Evolutionary conservation across 2,113 vertebrate species (phyloP).

Genomic region (Corapipo altera): DNA sequence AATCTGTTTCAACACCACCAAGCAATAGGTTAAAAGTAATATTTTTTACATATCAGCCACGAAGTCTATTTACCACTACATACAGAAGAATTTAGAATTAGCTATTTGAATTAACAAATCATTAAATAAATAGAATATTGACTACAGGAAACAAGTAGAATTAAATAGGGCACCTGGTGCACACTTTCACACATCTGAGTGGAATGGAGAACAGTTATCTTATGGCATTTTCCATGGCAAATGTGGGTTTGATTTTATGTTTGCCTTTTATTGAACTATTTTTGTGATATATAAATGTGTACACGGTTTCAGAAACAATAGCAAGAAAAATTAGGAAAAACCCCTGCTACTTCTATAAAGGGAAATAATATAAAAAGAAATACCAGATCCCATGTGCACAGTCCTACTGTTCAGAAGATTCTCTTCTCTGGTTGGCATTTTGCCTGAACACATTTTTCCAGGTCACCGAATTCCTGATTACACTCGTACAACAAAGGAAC

Average conservation of each 20-base stretch:
- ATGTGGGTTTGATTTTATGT: background rate
- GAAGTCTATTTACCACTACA: background rate
- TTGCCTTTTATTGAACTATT: background rate
- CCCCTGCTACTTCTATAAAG: background rate
- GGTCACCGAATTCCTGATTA: constrained; percentile 44
- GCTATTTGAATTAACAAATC: background rate
- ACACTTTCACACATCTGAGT: background rate
- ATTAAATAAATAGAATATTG: background rate
- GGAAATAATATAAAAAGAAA: background rate
- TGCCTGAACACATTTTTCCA: constrained; percentile 43
- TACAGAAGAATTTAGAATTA: background rate
- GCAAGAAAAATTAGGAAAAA: background rate
- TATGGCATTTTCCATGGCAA: background rate
- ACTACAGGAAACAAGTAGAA: background rate
- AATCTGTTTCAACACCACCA: background rate
- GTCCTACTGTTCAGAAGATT: background rate
- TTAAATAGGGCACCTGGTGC: background rate
- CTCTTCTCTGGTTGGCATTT: constrained; percentile 34
- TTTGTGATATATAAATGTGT: background rate
- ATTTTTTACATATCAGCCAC: background rate
- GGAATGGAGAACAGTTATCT: background rate
- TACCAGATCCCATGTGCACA: background rate
- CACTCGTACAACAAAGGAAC: background rate
- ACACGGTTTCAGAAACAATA: background rate
- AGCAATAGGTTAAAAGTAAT: background rate